Evolutionary conservation across 2,797 vertebrate species (phyloP).

Genomic region (Macrochelys suwanniensis): DNA sequence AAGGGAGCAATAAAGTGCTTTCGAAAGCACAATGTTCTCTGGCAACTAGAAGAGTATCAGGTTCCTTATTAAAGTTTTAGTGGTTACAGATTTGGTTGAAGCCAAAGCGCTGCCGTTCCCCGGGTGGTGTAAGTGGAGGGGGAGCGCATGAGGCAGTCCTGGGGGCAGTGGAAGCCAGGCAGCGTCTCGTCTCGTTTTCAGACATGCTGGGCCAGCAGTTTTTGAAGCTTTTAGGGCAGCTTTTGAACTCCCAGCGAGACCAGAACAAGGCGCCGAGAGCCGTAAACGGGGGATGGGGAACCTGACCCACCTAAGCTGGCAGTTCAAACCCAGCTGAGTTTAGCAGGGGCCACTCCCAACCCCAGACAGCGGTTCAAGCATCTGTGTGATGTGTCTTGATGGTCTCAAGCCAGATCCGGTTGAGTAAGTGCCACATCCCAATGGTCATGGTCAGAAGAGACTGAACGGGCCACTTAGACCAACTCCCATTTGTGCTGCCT

Average conservation of each 20-base stretch:
- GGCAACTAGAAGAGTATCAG: not conserved
- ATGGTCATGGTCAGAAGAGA: too few relatives aligned
- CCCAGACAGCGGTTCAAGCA: too few relatives aligned
- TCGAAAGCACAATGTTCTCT: rapidly evolving
- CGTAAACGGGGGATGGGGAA: too few relatives aligned
- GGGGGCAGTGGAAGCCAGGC: not conserved
- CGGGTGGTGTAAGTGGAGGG: rapidly evolving
- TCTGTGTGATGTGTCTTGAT: not conserved
- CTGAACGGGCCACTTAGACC: too few relatives aligned
- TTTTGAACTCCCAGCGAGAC: not conserved
- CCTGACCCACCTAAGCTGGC: not conserved
- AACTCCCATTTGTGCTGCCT: not conserved
- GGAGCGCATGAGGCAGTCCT: too few relatives aligned
- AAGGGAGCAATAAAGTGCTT: not conserved
- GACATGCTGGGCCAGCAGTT: not conserved
- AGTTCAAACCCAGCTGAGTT: not conserved
- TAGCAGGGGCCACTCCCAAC: rapidly evolving
- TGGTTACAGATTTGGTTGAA: rapidly evolving
- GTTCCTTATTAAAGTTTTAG: not conserved
- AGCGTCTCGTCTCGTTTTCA: not conserved
- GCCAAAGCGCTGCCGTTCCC: not conserved
- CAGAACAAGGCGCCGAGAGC: rapidly evolving
- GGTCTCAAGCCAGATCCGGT: not conserved
- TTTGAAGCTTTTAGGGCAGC: not conserved
- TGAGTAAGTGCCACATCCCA: not conserved